A percentile compares a stretch with the other conserved stretches of the same genome.
Conservation (phyloP, 2,113 vertebrate species). For the Pseudorectes ferrugineus region DNA sequence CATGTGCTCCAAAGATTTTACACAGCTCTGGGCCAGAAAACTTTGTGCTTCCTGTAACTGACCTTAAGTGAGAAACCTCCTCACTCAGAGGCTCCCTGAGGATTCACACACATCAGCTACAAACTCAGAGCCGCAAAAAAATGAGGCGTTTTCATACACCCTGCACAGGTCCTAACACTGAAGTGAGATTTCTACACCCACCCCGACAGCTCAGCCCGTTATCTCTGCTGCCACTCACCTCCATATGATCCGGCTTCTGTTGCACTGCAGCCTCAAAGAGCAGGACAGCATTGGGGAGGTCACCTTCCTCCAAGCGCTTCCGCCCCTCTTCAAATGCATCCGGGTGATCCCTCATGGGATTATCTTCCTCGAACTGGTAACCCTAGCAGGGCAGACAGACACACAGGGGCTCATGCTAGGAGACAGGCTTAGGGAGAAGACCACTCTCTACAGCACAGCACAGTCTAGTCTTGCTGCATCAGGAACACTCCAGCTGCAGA, state of each 20-base stretch:
- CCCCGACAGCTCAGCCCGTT: neutral
- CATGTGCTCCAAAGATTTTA: neutral
- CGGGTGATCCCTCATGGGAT: conserved; percentile 88
- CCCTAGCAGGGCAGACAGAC: conserved; percentile 71
- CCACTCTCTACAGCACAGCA: neutral
- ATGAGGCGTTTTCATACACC: neutral
- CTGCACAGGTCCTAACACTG: neutral
- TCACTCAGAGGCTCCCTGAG: neutral
- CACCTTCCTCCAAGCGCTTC: conserved; percentile 86
- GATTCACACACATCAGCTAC: neutral
- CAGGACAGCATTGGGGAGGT: conserved; percentile 91
- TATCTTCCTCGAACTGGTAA: conserved; percentile 97
- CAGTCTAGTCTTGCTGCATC: neutral
- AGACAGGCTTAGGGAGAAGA: neutral
- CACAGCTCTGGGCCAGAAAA: neutral
- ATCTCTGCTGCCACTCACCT: conserved; percentile 74
- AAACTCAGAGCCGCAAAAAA: neutral
- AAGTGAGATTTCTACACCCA: neutral
- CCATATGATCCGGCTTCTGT: conserved; percentile 88
- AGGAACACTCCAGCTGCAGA: neutral
- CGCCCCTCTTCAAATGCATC: conserved; percentile 90
- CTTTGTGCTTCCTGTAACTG: neutral
- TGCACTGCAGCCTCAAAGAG: conserved; percentile 96
- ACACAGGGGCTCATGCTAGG: neutral
- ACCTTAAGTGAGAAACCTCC: neutral